Evolutionary conservation across 2,113 vertebrate genomes (phyloP).

Genomic region (Willisornis vidua): DNA sequence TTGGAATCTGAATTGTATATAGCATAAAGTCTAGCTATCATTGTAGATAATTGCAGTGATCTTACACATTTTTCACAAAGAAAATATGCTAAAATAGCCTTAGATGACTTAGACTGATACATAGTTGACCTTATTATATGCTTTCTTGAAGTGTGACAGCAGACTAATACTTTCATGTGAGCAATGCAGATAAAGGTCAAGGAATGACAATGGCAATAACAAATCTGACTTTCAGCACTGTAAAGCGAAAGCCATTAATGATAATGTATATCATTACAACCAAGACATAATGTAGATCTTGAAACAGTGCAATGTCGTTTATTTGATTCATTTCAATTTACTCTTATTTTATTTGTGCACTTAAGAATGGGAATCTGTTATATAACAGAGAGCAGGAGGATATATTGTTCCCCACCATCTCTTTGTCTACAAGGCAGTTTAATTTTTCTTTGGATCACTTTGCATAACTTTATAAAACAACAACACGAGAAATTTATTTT

Average conservation of each 20-base stretch:
- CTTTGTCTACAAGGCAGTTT: neutral
- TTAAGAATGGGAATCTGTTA: neutral
- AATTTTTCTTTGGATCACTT: neutral
- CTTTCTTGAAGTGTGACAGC: constrained; percentile 38
- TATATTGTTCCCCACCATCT: neutral
- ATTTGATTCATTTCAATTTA: constrained; percentile 44
- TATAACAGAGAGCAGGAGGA: neutral
- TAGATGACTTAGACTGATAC: neutral
- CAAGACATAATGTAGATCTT: constrained; percentile 2
- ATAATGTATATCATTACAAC: constrained; percentile 33
- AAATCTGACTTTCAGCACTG: constrained; percentile 18
- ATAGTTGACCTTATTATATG: constrained; percentile 37
- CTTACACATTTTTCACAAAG: constrained; percentile 18
- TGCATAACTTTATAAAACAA: neutral
- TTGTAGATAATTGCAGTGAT: constrained; percentile 28
- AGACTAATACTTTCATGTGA: constrained; percentile 34
- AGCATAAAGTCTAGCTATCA: neutral
- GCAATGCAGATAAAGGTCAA: constrained; percentile 24
- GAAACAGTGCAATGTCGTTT: neutral
- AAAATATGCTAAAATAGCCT: neutral
- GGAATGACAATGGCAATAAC: constrained; percentile 30
- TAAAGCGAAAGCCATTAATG: constrained; percentile 39
- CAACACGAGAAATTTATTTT: neutral
- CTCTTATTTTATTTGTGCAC: constrained; percentile 25
- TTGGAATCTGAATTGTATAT: neutral